Conservation (phyloP, 2,888 invertebrate genomes). For the Synanthedon myopaeformis region DNA sequence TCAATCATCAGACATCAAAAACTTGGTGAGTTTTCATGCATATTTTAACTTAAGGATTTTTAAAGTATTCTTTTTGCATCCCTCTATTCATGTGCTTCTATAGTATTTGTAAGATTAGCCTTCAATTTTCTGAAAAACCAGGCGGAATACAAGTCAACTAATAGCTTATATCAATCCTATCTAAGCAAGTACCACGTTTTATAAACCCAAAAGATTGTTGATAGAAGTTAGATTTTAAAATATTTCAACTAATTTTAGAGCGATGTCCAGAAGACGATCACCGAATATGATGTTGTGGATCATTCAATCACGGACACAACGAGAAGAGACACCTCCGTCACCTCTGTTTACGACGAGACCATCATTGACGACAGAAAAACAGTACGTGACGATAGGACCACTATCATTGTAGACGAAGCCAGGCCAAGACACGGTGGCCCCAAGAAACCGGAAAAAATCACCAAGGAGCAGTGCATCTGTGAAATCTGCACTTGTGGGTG, state of each 20-base stretch:
- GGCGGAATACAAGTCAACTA: not conserved
- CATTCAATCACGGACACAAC: slow-evolving; percentile 58
- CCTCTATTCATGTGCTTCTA: too few relatives aligned
- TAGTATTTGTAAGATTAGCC: too few relatives aligned
- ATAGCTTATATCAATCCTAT: not conserved
- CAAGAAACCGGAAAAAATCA: slow-evolving; percentile 52
- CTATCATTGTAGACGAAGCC: slow-evolving; percentile 48
- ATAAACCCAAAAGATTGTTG: not conserved
- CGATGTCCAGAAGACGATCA: slow-evolving; percentile 62
- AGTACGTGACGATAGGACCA: slow-evolving; percentile 56
- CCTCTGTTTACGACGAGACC: slow-evolving; percentile 57
- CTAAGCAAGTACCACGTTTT: not conserved
- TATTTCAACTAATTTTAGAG: slow-evolving; percentile 23
- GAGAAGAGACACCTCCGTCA: slow-evolving; percentile 50
- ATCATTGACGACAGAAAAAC: slow-evolving; percentile 58
- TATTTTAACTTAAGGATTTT: not conserved
- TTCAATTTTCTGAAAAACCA: not conserved
- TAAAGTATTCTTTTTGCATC: not conserved
- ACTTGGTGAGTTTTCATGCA: slow-evolving; percentile 45
- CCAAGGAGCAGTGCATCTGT: slow-evolving; percentile 87
- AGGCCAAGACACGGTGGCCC: slow-evolving; percentile 50
- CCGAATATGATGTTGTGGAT: slow-evolving; percentile 64
- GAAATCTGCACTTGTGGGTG: slow-evolving; percentile 93
- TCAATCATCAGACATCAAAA: slow-evolving; percentile 59
- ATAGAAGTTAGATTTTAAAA: not conserved